Evolutionary conservation across 1,140 invertebrate genomes (phyloP).

Genomic region (Procambarus clarkii): DNA sequence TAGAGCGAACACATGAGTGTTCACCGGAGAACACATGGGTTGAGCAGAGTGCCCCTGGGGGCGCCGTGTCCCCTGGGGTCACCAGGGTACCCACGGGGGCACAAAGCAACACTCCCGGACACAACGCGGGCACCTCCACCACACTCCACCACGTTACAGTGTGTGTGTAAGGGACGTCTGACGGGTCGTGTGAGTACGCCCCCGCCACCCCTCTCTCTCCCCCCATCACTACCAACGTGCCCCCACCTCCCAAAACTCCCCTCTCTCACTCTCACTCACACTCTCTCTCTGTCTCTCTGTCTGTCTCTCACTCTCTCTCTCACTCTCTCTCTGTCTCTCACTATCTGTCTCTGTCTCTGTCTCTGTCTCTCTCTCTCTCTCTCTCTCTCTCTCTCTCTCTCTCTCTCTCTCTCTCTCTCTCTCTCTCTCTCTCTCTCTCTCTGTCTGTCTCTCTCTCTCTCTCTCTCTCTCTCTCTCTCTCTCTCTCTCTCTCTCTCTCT

Average conservation of each 20-base stretch:
- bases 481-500: constrained; percentile 15
- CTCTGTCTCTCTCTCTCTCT: neutral
- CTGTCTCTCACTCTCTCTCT: neutral
- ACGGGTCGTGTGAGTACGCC: neutral
- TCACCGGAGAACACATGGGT: too few species aligned
- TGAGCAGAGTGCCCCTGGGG: too few species aligned
- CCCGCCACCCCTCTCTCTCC: neutral
- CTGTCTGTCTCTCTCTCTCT: neutral
- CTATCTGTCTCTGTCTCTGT: too few species aligned
- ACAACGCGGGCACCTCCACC: too few species aligned
- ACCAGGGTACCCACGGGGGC: too few species aligned
- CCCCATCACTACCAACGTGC: neutral
- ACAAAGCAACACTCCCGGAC: too few species aligned
- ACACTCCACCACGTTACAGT: too few species aligned
- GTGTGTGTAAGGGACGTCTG: too few species aligned
- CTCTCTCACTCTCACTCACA: neutral
- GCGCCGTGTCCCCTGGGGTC: too few species aligned
- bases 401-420: too few species aligned
- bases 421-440: neutral
- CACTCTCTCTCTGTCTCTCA: too few species aligned
- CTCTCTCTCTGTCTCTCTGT: neutral
- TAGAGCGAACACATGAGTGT: too few species aligned
- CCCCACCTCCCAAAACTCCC: neutral
- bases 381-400: neutral
- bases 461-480: constrained; percentile 6